Evolutionary conservation across 2,113 vertebrate species (phyloP).

Genomic region (Clupea harengus): DNA sequence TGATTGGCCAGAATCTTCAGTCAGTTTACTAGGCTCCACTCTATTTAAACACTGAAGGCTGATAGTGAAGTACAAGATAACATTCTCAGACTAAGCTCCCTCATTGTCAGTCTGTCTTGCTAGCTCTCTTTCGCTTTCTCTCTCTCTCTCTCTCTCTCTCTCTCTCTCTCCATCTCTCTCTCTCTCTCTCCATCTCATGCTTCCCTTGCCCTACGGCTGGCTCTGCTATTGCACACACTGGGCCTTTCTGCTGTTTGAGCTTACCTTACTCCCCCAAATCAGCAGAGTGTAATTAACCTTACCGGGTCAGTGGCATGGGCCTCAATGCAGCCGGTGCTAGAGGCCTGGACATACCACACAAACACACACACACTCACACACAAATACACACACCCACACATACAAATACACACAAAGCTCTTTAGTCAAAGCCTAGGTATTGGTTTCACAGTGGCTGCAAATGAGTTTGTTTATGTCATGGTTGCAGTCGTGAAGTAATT

Average conservation of each 20-base stretch:
- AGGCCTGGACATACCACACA: not conserved
- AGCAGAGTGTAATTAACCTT: not conserved
- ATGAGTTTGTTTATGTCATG: slow-evolving; percentile 12
- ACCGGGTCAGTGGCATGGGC: not conserved
- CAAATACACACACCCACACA: not conserved
- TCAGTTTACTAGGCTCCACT: not conserved
- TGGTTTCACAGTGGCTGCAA: not conserved
- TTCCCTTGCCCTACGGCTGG: not conserved
- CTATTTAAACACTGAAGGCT: not conserved
- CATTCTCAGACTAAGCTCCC: slow-evolving; percentile 7
- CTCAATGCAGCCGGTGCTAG: not conserved
- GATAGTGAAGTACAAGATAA: not conserved
- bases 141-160: slow-evolving; percentile 17
- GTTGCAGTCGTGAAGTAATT: slow-evolving; percentile 17
- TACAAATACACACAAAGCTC: not conserved
- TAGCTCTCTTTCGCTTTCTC: slow-evolving; percentile 40
- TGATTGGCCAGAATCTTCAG: not conserved
- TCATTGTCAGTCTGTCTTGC: slow-evolving; percentile 32
- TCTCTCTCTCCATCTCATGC: not conserved
- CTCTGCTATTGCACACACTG: not conserved
- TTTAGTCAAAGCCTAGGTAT: not conserved
- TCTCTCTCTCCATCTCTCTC: not conserved
- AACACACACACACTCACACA: not conserved
- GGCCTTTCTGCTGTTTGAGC: not conserved
- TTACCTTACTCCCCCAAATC: not conserved